Base-by-base conservation (phyloP, 2,797 vertebrate species). In the Centroberyx gerrardi region DNA sequence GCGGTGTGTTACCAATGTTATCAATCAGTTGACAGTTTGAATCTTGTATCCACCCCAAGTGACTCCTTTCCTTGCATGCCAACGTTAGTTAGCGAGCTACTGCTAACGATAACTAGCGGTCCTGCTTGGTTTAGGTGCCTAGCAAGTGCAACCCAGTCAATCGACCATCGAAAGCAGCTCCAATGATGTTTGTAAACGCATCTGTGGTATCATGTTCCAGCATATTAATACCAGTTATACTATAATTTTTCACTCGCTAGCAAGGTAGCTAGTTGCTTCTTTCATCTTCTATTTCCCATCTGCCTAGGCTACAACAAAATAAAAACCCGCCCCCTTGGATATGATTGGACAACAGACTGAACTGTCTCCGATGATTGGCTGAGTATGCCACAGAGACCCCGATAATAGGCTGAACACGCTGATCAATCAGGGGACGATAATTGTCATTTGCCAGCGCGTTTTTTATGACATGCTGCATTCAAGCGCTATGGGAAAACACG, bases 41-140 rank as follows among this genome's bases (percentile, higher is more conserved):
- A 58, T 52, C 8, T 55, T 64, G 42, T 53, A 52, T 55, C 67
- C 68, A 66, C 3, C 2, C 48, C 18, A 36, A 51, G 5, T 17
- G 52, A 33, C 59, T 63, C 46, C 13, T 69, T 61, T 38, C 42
- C 44, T 48, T 63, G 31, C 87, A 86, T 89, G 90, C 86, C 92
- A 89, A 86, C 64, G 49, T 68, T 73, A 87, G 78, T 79, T 88
- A 90, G 82, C 87, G 55, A 17, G 13, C 15, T 71, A 42, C 15
- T 44, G 36, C 18, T 1, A 17, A 5, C 13, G 13, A 31, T 56
- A 29, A 7, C 54, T 53, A 6, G 27, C 42, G 46, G 36, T 52
- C n/a, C 44, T 22, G 33, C n/a, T 51, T 10, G 29, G 54, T 68
- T 65, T 8, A 42, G 4, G 14, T 15, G 8, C 5, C 4, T 52